Percentiles rank a stretch among this genome's conserved stretches.
Conservation (phyloP, 2,797 vertebrate species). For the Protosalanx chinensis region DNA sequence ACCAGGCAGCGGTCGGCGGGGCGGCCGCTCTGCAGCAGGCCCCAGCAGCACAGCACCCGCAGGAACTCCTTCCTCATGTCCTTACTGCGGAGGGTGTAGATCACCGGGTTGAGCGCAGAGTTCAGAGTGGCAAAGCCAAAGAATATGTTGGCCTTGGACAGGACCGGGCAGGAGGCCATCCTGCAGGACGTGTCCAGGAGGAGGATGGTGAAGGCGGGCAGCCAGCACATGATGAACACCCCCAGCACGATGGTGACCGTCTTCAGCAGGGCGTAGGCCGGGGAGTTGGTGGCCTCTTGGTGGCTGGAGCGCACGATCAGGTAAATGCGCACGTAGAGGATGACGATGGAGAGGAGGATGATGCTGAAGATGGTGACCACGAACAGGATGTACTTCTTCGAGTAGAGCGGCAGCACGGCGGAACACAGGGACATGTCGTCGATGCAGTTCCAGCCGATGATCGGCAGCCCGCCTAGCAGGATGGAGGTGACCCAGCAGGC, state of each 20-base stretch:
- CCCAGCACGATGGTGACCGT: slow-evolving; percentile 95
- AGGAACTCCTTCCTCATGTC: slow-evolving; percentile 93
- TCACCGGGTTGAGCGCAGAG: slow-evolving; percentile 90
- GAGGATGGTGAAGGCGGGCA: slow-evolving; percentile 88
- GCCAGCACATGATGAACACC: slow-evolving; percentile 92
- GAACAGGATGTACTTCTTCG: slow-evolving; percentile 87
- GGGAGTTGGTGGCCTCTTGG: slow-evolving; percentile 81
- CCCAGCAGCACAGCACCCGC: slow-evolving; percentile 84
- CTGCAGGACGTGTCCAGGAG: slow-evolving; percentile 83
- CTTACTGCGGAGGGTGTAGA: slow-evolving; percentile 90
- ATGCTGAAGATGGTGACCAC: slow-evolving; percentile 87
- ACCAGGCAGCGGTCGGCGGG: slow-evolving; percentile 76
- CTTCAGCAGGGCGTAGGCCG: slow-evolving; percentile 84
- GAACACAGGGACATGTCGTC: slow-evolving; percentile 77
- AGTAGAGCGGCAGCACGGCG: slow-evolving; percentile 88
- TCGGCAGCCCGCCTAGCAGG: slow-evolving; percentile 86
- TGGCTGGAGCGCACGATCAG: slow-evolving; percentile 91
- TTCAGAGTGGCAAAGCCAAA: slow-evolving; percentile 91
- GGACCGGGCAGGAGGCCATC: slow-evolving; percentile 72
- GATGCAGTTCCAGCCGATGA: slow-evolving; percentile 97
- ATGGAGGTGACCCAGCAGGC: slow-evolving; percentile 90
- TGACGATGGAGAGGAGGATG: slow-evolving; percentile 86
- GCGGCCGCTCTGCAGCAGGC: slow-evolving; percentile 62
- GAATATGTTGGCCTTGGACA: slow-evolving; percentile 81
- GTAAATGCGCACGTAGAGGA: slow-evolving; percentile 89